Evolutionary conservation across 2,888 invertebrate genomes (phyloP).

Genomic region (Cryptocheilus praepositus): DNA sequence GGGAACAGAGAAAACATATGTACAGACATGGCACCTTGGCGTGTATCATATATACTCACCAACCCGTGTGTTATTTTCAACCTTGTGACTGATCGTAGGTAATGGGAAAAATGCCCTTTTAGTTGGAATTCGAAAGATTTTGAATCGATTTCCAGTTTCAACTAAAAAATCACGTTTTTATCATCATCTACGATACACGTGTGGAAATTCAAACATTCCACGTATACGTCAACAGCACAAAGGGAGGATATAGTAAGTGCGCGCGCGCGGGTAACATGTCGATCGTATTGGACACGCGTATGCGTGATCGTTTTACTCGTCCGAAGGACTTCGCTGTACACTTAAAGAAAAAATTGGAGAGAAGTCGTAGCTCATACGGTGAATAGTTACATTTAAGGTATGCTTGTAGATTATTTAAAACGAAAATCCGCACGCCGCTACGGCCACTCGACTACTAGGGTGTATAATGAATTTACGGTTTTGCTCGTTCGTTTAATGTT

Average conservation of each 20-base stretch:
- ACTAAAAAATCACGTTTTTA: too few relatives aligned
- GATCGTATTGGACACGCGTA: slow-evolving; percentile 12
- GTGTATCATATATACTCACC: slow-evolving; percentile 2
- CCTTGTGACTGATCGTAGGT: too few relatives aligned
- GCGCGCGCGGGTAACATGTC: neutral
- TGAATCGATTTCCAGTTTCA: too few relatives aligned
- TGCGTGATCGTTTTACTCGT: slow-evolving; percentile 20
- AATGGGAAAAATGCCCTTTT: too few relatives aligned
- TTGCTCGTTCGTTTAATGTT: slow-evolving; percentile 15
- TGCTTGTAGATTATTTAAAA: slow-evolving; percentile 56
- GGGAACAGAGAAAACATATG: slow-evolving; percentile 17
- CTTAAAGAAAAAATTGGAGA: slow-evolving; percentile 23
- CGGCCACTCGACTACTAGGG: slow-evolving; percentile 34
- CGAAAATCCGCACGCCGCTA: slow-evolving; percentile 19
- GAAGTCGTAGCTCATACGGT: slow-evolving; percentile 32
- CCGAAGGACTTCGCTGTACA: slow-evolving; percentile 15
- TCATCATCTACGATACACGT: too few relatives aligned
- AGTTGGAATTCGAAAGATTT: too few relatives aligned
- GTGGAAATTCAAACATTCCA: neutral
- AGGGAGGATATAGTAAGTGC: neutral
- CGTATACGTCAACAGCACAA: neutral
- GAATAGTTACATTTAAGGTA: slow-evolving; percentile 47
- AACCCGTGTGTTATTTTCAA: slow-evolving; percentile 2
- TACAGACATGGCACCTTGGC: neutral
- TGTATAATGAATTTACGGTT: slow-evolving; percentile 23